Base-by-base conservation (phyloP, 2,113 vertebrate genomes). In the Hemiprocne comata region DNA sequence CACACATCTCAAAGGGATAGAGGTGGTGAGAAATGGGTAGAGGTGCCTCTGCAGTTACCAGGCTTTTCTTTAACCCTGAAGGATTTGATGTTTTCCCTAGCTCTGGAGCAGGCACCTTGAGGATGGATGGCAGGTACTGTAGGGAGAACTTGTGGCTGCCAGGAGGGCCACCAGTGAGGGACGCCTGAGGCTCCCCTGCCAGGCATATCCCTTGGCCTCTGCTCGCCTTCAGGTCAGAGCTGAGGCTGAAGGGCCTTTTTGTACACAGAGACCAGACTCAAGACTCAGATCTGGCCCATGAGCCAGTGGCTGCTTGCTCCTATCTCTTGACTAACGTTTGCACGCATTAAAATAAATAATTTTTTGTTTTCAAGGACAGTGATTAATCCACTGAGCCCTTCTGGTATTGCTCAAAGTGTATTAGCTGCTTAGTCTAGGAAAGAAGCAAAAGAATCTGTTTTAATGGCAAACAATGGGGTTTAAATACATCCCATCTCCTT, bases 381-480 rank as follows among this genome's bases (percentile, higher is more conserved):
- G 67, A 96, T 92, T 97, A 93, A 97, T 93, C 87, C 95, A 90
- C 55, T 3, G 31, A 93, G 44, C 50, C 64, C 42, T 94, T 95
- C 92, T 91, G 80, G 65, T 87, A 76, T 54, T 95, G 69, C 86
- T 94, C 9, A 21, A 88, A 96, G 87, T 84, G 28, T 71, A 89
- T 95, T 94, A 96, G 85, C 78, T 94, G 69, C 88, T 95, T 93
- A 96, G 85, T 34, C 44, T 72, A 77, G 71, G 84, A 96, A 91
- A 96, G 83, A 76, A 75, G 94, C 61, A 62, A 89, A 93, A 95
- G 78, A 95, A 83, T 75, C 61, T 65, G n/a, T 87, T 94, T 94
- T 95, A 88, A 90, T 31, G 76, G 87, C 92, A 97, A 97, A 97
- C 89, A 97, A 86, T 81, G 93, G 93, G 87, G 51, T 90, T 97